Conservation (phyloP, 1,140 invertebrate genomes). For the Scaptodrosophila lebanonensis region DNA sequence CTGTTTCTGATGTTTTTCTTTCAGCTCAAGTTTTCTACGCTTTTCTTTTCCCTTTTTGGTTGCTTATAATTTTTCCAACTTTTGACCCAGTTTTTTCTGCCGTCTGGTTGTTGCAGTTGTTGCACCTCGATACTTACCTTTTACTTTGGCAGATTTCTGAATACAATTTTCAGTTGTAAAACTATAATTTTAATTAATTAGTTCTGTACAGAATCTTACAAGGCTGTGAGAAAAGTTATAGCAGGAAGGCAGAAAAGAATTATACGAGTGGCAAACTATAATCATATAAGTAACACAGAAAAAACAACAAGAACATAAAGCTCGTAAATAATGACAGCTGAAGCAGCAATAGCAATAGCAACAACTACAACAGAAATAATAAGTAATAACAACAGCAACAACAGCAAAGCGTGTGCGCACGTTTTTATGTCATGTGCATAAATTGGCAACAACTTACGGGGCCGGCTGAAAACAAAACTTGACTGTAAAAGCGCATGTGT, state of each 20-base stretch:
- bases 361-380: slow-evolving; percentile 16
- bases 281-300: slow-evolving; percentile 15
- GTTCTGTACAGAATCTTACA: no score
- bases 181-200: no score
- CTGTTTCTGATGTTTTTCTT: slow-evolving; percentile 43
- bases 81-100: slow-evolving; percentile 59
- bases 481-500: no score
- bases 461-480: no score
- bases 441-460: slow-evolving; percentile 48
- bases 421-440: slow-evolving; percentile 69
- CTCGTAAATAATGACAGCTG: slow-evolving; percentile 20
- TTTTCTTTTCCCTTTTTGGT: slow-evolving; percentile 55
- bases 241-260: slow-evolving; percentile 2
- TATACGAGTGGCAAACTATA: no score
- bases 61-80: slow-evolving; percentile 70
- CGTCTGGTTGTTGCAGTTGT: slow-evolving; percentile 5
- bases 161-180: no score
- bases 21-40: slow-evolving; percentile 51
- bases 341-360: slow-evolving; percentile 5
- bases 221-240: no score
- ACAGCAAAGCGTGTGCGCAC: slow-evolving; percentile 28
- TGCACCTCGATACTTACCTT: background rate
- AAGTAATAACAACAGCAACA: slow-evolving; percentile 25
- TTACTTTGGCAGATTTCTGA: no score
- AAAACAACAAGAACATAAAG: slow-evolving; percentile 9